Evolutionary conservation across 1,140 invertebrate genomes (phyloP).

Genomic region (Aphaenogaster floridana): DNA sequence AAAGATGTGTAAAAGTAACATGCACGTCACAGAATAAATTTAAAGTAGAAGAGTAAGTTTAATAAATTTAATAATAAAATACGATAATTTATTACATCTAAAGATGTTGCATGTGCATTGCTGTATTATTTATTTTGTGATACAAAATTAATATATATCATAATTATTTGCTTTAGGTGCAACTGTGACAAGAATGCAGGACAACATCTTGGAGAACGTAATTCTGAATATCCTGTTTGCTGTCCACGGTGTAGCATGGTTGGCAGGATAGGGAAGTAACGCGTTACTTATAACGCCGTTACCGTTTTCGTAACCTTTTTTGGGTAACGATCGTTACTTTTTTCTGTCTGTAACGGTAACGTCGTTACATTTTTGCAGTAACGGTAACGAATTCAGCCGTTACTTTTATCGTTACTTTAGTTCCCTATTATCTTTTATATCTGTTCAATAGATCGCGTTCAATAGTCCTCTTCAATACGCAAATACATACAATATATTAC

Average conservation of each 20-base stretch:
- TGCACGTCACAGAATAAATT: slow-evolving; percentile 36
- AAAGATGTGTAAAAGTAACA: slow-evolving; percentile 43
- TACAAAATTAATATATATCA: not conserved
- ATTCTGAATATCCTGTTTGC: slow-evolving; percentile 47
- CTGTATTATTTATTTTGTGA: not conserved
- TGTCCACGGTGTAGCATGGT: slow-evolving; percentile 13
- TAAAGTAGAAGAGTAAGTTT: slow-evolving; percentile 40
- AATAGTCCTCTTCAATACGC: no score
- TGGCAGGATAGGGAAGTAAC: no score
- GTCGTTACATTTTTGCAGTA: no score
- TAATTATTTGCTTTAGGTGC: slow-evolving; percentile 21
- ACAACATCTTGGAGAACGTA: slow-evolving; percentile 38
- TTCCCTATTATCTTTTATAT: no score
- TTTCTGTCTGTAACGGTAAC: no score
- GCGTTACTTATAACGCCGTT: no score
- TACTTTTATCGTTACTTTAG: no score
- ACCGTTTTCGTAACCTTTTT: no score
- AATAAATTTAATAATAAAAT: not conserved
- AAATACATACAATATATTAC: no score
- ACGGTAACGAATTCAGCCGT: no score
- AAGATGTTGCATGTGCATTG: not conserved
- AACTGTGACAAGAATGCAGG: slow-evolving; percentile 26
- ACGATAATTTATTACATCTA: not conserved
- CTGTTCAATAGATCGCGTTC: no score
- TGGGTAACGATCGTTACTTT: no score